Evolutionary conservation across 2,888 invertebrate genomes (phyloP), one percentile per base, ranked within the genome.

Genomic region (Pristionchus entomophagus): DNA sequence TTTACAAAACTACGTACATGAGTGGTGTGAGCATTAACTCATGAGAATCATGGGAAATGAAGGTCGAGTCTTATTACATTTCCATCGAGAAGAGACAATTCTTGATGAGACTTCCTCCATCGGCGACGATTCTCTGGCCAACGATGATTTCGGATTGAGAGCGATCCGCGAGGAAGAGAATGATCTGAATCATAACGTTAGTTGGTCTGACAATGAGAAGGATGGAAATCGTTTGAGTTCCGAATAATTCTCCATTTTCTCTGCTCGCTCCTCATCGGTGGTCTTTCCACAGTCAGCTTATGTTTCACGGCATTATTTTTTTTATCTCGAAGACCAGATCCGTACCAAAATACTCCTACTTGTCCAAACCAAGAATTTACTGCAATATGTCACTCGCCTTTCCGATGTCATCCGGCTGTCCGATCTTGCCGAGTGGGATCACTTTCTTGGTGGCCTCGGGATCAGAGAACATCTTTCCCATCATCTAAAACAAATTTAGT

Each of bases 81-180:
- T 65, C 65, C 32, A 65, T 35, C 32, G 84, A 62, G 19, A 84
- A 8, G 5, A 62, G 29, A 17, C 6, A 8, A 35, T 84, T 84
- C 65, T 49, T 84, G n/a, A 84, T 26, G 26, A 65, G 29, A n/a
- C 51, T 49, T 62, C 84, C 84, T 19, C 84, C 84, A 26, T 84
- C 84, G 8, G 49, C 45, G 49, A 65, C 62, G 49, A 62, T 83
- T 62, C 45, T 41, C 84, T 65, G 59, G 2, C 59, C 84, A 5
- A 65, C 41, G 65, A 65, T 84, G n/a, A 84, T 53, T 22, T 84
- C 65, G 1, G 59, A 65, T 38, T 83, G 83, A 22, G 56, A 26
- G n/a, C 53, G 49, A 53, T 80, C 80, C 12, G 80, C 80, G 19
- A 80, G 80, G 53, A 80, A 80, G n/a, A 80, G 51, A 19, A 80